These are phyloP conservation scores for Ornithorhynchus anatinus DNA, from an alignment of 2,113 vertebrate species.

Conservation along the genomic window DNA sequence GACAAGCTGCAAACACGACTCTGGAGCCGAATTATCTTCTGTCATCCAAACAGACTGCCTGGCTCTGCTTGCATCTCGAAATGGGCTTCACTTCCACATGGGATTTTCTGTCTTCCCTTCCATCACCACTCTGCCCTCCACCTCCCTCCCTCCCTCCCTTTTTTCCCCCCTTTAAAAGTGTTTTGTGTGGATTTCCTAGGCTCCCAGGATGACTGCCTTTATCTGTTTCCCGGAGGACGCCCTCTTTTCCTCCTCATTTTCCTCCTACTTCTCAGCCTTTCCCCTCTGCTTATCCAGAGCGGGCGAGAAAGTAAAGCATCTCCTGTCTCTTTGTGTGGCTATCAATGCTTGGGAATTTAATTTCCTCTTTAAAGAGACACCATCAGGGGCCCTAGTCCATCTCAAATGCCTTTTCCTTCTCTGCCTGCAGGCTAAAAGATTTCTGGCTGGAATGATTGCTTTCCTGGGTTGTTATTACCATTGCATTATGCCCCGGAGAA, in stretches of 20 bases:
- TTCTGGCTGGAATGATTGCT: not conserved
- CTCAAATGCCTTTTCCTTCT: not conserved
- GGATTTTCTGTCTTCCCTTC: not conserved
- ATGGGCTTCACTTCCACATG: not conserved
- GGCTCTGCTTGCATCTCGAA: not conserved
- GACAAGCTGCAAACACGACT: conserved; percentile 19
- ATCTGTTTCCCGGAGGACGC: not conserved
- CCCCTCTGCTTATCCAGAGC: not conserved
- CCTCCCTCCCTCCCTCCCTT: not conserved
- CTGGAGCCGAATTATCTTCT: not conserved
- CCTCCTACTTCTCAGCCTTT: not conserved
- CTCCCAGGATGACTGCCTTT: not conserved
- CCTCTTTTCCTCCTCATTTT: not conserved
- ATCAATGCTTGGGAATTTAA: not conserved
- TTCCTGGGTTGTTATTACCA: not conserved
- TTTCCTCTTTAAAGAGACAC: not conserved
- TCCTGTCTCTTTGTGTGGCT: not conserved
- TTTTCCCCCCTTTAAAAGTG: no score
- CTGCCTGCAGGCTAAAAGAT: not conserved
- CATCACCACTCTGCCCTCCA: not conserved
- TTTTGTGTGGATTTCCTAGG: no score
- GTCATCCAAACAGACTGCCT: not conserved
- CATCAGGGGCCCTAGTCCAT: not conserved
- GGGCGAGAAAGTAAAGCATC: not conserved
- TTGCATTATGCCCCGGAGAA: no score